These are phyloP conservation scores for Apamea epomidion DNA, from an alignment of 2,888 invertebrate genomes.

Conservation along the genomic window DNA sequence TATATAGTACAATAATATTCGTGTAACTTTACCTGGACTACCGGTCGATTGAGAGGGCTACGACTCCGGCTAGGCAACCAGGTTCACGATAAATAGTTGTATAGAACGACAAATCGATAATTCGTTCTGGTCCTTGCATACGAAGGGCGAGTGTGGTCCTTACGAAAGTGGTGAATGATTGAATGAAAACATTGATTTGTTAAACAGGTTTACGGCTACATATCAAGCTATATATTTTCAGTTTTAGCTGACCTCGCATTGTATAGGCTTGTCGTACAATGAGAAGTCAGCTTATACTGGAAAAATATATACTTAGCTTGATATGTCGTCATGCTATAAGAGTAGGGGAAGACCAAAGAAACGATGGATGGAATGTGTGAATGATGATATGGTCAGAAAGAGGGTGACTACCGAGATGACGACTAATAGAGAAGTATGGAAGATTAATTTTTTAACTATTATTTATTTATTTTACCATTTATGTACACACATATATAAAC, in stretches of 20 bases:
- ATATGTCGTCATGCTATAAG: not conserved
- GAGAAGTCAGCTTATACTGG: not conserved
- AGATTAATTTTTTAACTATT: too few species aligned
- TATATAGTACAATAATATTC: not conserved
- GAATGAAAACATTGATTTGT: not conserved
- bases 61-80: not conserved
- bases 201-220: not conserved
- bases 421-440: too few species aligned
- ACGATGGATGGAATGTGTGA: too few species aligned
- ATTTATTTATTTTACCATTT: too few species aligned
- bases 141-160: not conserved
- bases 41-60: not conserved
- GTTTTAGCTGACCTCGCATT: not conserved
- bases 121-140: not conserved
- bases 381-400: too few species aligned
- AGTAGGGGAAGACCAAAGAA: too few species aligned
- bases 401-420: too few species aligned
- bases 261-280: not conserved
- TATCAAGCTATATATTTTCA: not conserved
- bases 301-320: not conserved
- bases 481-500: too few species aligned
- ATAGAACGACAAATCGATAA: not conserved
- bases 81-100: conserved; percentile 2
- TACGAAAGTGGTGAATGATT: not conserved
- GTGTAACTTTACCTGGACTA: not conserved